These are phyloP conservation scores for Andricus curvator DNA, from an alignment of 2,888 invertebrate species.

Conservation along the genomic window DNA sequence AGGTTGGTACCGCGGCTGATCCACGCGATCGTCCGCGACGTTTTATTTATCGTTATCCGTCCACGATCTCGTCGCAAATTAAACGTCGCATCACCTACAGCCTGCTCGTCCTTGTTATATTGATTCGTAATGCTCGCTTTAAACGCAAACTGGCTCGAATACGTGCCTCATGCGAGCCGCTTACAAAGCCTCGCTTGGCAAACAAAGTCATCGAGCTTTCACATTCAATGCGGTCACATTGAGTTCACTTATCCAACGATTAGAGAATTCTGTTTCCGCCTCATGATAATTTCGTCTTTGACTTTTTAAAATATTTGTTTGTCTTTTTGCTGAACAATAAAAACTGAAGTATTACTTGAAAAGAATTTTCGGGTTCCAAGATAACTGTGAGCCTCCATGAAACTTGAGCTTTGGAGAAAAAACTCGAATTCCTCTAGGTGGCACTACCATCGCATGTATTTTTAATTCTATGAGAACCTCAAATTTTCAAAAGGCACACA, in stretches of 20 bases:
- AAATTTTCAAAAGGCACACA: too few species aligned
- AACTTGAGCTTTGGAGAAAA: too few species aligned
- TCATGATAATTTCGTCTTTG: too few species aligned
- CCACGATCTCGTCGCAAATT: conserved; percentile 69
- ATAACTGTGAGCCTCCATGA: too few species aligned
- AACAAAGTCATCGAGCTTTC: conserved; percentile 9
- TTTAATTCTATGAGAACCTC: too few species aligned
- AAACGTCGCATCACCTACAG: conserved; percentile 68
- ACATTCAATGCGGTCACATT: conserved; percentile 3
- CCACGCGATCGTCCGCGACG: conserved; percentile 55
- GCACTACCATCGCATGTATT: too few species aligned
- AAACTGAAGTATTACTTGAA: too few species aligned
- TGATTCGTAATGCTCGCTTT: conserved; percentile 62
- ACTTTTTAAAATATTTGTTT: too few species aligned
- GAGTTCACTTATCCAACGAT: background rate
- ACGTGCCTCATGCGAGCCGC: conserved; percentile 65
- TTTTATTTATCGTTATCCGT: conserved; percentile 62
- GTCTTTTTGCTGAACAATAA: too few species aligned
- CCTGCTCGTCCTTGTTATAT: conserved; percentile 55
- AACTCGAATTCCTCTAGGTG: too few species aligned
- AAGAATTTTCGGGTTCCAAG: too few species aligned
- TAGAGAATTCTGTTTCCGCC: too few species aligned
- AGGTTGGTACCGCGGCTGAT: conserved; percentile 70
- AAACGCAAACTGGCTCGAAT: conserved; percentile 50
- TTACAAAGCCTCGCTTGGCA: conserved; percentile 38